phyloP scores from a whole-genome alignment of 1,140 invertebrate species.

The Neotoxoptera formosana region DNA sequence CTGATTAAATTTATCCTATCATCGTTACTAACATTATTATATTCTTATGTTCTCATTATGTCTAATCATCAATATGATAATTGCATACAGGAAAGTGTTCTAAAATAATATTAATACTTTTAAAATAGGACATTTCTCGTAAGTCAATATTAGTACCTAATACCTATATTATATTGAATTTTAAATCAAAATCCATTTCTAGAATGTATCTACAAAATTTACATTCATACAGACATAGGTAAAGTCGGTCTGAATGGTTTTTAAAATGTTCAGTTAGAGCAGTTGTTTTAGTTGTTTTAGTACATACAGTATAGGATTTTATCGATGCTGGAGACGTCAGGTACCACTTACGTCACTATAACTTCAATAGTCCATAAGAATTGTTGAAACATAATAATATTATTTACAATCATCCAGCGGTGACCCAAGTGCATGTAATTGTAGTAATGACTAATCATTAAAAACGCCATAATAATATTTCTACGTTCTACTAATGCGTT shows the following conservation, averaged over 20 bases:
- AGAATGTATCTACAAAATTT: background rate
- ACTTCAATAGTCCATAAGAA: background rate
- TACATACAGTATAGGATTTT: background rate
- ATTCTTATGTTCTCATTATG: background rate
- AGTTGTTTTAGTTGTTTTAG: background rate
- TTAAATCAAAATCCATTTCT: background rate
- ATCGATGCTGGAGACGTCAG: background rate
- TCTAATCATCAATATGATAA: no score
- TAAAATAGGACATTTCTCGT: background rate
- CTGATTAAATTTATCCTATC: background rate
- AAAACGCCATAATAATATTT: background rate
- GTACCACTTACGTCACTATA: background rate
- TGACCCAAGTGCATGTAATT: no score
- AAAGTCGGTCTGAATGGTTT: background rate
- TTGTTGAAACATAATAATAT: background rate
- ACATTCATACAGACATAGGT: background rate
- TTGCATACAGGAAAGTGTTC: background rate
- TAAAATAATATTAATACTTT: background rate
- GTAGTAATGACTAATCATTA: no score
- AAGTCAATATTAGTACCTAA: background rate
- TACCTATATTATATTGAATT: background rate
- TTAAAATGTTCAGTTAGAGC: background rate
- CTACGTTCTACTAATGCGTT: background rate
- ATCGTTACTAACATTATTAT: background rate
- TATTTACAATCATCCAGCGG: no score